Percentiles rank a stretch among this genome's conserved stretches.
Conservation (phyloP, 2,888 invertebrate species). For the Amorpha juglandis region DNA sequence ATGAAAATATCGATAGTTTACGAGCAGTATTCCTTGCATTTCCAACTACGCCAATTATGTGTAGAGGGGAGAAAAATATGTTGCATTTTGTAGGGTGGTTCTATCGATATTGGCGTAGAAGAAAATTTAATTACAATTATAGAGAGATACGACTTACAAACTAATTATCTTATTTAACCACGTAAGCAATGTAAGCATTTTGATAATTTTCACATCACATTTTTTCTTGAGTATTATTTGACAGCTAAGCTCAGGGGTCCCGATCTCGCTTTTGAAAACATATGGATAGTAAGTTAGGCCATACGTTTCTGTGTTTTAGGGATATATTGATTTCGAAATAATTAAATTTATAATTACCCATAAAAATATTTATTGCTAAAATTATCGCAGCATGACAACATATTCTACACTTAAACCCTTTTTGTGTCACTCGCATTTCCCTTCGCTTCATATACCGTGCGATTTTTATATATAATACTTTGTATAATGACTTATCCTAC, state of each 20-base stretch:
- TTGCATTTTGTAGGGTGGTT: constrained; percentile 40
- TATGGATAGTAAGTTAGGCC: constrained; percentile 21
- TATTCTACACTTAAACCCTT: constrained; percentile 1
- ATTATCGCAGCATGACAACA: neutral
- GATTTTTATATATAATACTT: neutral
- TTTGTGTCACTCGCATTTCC: neutral
- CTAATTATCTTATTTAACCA: constrained; percentile 70
- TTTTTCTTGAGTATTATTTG: constrained; percentile 66
- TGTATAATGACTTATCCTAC: neutral
- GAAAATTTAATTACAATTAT: constrained; percentile 41
- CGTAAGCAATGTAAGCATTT: constrained; percentile 75
- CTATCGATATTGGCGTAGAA: constrained; percentile 30
- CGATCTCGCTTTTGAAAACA: constrained; percentile 44
- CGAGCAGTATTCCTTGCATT: constrained; percentile 27
- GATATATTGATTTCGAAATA: neutral
- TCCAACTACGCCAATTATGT: constrained; percentile 20
- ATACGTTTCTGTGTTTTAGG: constrained; percentile 8
- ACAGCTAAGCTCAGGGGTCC: constrained; percentile 62
- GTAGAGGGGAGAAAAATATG: constrained; percentile 26
- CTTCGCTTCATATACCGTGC: neutral
- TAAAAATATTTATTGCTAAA: neutral
- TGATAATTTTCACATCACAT: constrained; percentile 64
- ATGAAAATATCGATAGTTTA: constrained; percentile 14
- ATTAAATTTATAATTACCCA: neutral
- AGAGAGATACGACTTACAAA: constrained; percentile 71